A percentile compares a stretch with the other conserved stretches of the same genome.
These are phyloP conservation scores for Stratiomys singularior DNA, from an alignment of 2,888 invertebrate species.

Conservation along the genomic window DNA sequence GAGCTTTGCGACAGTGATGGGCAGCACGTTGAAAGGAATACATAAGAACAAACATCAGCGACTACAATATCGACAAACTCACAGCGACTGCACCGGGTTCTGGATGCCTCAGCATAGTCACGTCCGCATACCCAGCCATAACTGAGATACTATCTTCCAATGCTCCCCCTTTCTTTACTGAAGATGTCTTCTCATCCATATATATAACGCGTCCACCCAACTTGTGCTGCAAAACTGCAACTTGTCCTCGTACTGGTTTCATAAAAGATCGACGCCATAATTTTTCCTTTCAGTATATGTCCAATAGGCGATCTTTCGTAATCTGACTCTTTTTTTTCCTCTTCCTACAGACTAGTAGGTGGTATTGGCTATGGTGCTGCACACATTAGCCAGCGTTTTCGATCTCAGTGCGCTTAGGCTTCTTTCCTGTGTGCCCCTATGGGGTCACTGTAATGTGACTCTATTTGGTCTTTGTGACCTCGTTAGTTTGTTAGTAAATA, in stretches of 20 bases:
- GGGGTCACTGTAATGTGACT: no score
- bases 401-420: no score
- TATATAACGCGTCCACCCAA: constrained; percentile 93
- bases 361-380: no score
- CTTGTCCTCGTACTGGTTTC: constrained; percentile 97
- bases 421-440: no score
- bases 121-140: constrained; percentile 93
- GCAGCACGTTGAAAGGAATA: constrained; percentile 79
- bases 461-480: no score
- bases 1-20: constrained; percentile 83
- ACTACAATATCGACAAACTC: constrained; percentile 62
- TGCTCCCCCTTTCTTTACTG: constrained; percentile 96
- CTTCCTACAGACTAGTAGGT: no score
- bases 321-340: no score
- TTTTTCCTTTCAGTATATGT: constrained; percentile 89
- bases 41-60: neutral
- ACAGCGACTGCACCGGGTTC: constrained; percentile 89
- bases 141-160: constrained; percentile 87
- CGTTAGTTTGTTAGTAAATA: no score
- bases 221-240: constrained; percentile 93
- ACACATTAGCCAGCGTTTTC: no score
- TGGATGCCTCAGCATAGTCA: constrained; percentile 94
- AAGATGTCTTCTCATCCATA: constrained; percentile 90
- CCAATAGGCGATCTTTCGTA: constrained; percentile 86
- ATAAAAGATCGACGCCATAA: constrained; percentile 97